Base-by-base conservation (phyloP, 2,113 vertebrate genomes). In the Neogobius melanostomus region DNA sequence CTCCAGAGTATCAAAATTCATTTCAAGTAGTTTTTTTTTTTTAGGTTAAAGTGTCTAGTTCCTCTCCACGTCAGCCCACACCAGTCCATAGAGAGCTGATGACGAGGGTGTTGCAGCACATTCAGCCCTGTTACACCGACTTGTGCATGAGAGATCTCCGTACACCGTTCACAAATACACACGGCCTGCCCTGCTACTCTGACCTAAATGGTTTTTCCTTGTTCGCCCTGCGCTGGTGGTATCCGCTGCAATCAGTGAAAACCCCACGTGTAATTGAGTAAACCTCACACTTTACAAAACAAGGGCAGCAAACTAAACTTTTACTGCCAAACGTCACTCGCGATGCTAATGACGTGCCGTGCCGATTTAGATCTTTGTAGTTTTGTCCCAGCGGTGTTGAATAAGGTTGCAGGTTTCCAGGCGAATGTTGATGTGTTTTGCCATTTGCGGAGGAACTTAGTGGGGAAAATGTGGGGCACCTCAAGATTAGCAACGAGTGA, bases 131-230 rank as follows among this genome's bases (percentile, higher is more conserved):
- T 45, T 64, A 64, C 44, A 16, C 56, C 0, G 57, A 68, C 21
- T 74, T 71, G 42, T 77, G 64, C 76, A 74, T 64, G 65, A 45
- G 61, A 46, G 74, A 60, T 67, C 68, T 72, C 28, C 28, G 28
- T 36, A 63, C 60, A 59, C 42, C 36, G 45, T 43, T 14, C 43
- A n/a, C 6, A 43, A 81, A 17, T 1, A 57, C 6, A 70, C 11
- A 48, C 69, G 42, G 12, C 2, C 44, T 66, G 68, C 59, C 28
- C 46, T 59, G 77, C 72, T 11, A 62, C 49, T 21, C 0, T 85
- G 81, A 87, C 85, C 83, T 81, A 86, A 91, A 91, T 88, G 85
- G 53, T 43, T 83, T 90, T 89, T 81, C 75, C 75, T 81, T 90
- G 85, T 91, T 90, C 76, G 77, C 77, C 28, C 21, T 36, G 28